phyloP scores from a whole-genome alignment of 2,797 vertebrate species.

The Silurus lanzhouensis region DNA sequence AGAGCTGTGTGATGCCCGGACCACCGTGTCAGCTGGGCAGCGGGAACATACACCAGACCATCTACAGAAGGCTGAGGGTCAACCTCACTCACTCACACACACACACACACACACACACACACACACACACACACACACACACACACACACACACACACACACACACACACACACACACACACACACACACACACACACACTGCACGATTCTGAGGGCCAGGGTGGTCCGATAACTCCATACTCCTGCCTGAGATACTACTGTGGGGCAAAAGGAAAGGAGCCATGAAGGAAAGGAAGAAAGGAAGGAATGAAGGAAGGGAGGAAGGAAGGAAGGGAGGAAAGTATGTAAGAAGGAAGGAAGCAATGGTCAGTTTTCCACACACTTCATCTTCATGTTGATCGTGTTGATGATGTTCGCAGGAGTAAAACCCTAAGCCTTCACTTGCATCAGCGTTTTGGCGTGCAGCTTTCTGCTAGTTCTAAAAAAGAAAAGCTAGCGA shows the following conservation, averaged over 20 bases:
- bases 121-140: background rate
- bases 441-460: too few relatives aligned
- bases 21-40: constrained; percentile 23
- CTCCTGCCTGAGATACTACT: background rate
- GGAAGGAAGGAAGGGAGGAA: too few relatives aligned
- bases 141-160: background rate
- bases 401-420: background rate
- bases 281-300: too few relatives aligned
- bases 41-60: background rate
- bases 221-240: background rate
- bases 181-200: background rate
- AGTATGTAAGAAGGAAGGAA: too few relatives aligned
- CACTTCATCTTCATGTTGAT: too few relatives aligned
- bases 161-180: background rate
- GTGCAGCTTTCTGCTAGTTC: too few relatives aligned
- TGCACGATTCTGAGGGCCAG: background rate
- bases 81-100: background rate
- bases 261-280: too few relatives aligned
- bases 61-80: constrained; percentile 5
- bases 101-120: background rate
- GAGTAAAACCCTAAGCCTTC: too few relatives aligned
- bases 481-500: background rate
- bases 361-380: too few relatives aligned
- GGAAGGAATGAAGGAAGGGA: background rate
- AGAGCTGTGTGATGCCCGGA: constrained; percentile 6